A percentile compares a stretch with the other conserved stretches of the same genome.
phyloP scores from a whole-genome alignment of 2,888 invertebrate species.

The Chrysolina oricalcia region DNA sequence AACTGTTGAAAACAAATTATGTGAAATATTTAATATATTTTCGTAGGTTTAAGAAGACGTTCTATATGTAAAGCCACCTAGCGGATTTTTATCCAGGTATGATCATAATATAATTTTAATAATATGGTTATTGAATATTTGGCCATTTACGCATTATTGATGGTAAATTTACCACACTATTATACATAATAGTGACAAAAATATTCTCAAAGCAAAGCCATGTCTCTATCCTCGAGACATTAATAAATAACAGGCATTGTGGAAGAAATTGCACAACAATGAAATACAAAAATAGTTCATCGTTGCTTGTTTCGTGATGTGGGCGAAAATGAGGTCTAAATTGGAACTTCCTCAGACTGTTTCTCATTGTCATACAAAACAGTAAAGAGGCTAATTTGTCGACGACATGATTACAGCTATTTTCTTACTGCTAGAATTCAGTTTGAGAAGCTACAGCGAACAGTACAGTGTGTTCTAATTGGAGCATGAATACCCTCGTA shows the following conservation, averaged over 20 bases:
- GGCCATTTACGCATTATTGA: too few relatives aligned
- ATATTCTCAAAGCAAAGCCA: background rate
- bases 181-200: background rate
- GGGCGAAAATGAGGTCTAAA: slow-evolving; percentile 34
- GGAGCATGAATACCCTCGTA: too few relatives aligned
- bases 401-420: slow-evolving; percentile 15
- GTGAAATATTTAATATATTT: too few relatives aligned
- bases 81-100: too few relatives aligned
- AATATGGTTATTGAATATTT: too few relatives aligned
- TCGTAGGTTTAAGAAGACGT: too few relatives aligned
- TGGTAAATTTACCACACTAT: too few relatives aligned
- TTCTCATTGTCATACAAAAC: slow-evolving; percentile 1
- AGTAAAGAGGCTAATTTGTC: slow-evolving; percentile 16
- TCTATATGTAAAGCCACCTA: too few relatives aligned
- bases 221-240: background rate
- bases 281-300: background rate
- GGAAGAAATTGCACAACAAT: slow-evolving; percentile 30
- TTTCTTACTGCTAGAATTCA: background rate
- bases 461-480: too few relatives aligned
- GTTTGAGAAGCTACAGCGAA: background rate
- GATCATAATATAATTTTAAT: too few relatives aligned
- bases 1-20: too few relatives aligned
- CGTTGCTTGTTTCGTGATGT: slow-evolving; percentile 28
- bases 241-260: slow-evolving; percentile 1
- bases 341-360: slow-evolving; percentile 33